Percentiles rank a stretch among this genome's conserved stretches.
These are phyloP conservation scores for Apotomis capreana DNA, from an alignment of 2,888 invertebrate genomes.

Conservation along the genomic window DNA sequence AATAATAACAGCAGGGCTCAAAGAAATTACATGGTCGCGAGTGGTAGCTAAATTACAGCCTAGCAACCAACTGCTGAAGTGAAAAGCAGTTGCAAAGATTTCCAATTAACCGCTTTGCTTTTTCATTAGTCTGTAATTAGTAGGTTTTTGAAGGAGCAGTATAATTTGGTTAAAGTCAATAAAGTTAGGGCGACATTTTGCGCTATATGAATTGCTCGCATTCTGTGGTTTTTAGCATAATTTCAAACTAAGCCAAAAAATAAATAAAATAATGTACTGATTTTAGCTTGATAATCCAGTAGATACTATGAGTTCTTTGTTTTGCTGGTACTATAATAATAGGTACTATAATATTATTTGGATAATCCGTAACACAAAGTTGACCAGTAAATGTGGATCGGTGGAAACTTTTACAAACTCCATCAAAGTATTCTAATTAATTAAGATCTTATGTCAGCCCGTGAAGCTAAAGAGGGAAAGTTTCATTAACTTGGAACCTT, in stretches of 20 bases:
- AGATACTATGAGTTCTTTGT: no score
- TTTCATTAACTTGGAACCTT: constrained; percentile 14
- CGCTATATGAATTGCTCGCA: no score
- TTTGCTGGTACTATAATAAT: no score
- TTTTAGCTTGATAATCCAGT: no score
- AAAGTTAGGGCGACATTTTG: no score
- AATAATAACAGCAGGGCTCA: constrained; percentile 30
- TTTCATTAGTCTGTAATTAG: no score
- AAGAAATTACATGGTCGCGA: constrained; percentile 27
- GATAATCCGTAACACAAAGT: constrained; percentile 1
- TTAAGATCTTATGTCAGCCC: constrained; percentile 29
- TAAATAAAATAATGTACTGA: no score
- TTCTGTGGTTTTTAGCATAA: no score
- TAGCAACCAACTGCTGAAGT: constrained; percentile 9
- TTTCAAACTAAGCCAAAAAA: no score
- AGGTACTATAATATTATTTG: no score
- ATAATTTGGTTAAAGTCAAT: no score
- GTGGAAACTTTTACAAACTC: constrained; percentile 28
- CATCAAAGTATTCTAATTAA: constrained; percentile 38
- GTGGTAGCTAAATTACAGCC: constrained; percentile 27
- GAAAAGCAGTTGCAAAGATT: constrained; percentile 20
- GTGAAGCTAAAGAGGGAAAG: constrained; percentile 8
- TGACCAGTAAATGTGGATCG: constrained; percentile 1
- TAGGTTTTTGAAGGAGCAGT: no score
- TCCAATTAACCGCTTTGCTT: background rate